Evolutionary conservation across 2,797 vertebrate genomes (phyloP), one percentile per base, ranked within the genome.

Genomic region (Myotis daubentonii): DNA sequence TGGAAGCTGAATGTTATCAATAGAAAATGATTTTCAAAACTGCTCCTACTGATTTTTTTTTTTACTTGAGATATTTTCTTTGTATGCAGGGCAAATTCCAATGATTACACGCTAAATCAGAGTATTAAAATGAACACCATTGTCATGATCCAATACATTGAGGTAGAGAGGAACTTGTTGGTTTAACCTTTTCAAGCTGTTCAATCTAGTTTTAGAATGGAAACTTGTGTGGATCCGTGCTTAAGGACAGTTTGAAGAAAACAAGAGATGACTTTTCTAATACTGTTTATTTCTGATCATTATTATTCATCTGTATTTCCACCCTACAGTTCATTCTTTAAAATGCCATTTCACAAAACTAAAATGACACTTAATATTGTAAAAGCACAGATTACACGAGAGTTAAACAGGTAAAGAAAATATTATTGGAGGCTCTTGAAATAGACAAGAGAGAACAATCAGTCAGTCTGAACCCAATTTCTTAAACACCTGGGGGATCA

Each of bases 1-100:
- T 96, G 87, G 81, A 95, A 90, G 84, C 81, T 93, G 12, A 51
- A 97, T 95, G 87, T 62, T 66, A 65, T 96, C 96, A 96, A 95
- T 91, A 91, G 96, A 95, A 92, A 74, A 87, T 91, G 66, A 97
- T 97, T 96, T 97, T 87, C 91, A 96, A 95, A 96, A 93, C 30
- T 91, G 75, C 53, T 93, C 57, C 95, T 95, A 93, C 47, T 71
- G 71, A n/a, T 66, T 36, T 68, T 78, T 76, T 75, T 85, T 95
- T 84, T 76, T 90, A 95, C 66, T 23, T 22, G n/a, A 78, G 53
- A 10, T 91, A 92, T 88, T 96, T 78, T 33, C 60, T 94, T 76
- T 93, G 92, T 68, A 57, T 47, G 47, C 65, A 82, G 70, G 53
- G 65, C 5, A 89, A 93, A 87, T 71, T 96, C 88, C 60, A 65